A percentile compares a stretch with the other conserved stretches of the same genome.
Conservation (phyloP, 2,797 vertebrate species). For the Pteronotus mesoamericanus region DNA sequence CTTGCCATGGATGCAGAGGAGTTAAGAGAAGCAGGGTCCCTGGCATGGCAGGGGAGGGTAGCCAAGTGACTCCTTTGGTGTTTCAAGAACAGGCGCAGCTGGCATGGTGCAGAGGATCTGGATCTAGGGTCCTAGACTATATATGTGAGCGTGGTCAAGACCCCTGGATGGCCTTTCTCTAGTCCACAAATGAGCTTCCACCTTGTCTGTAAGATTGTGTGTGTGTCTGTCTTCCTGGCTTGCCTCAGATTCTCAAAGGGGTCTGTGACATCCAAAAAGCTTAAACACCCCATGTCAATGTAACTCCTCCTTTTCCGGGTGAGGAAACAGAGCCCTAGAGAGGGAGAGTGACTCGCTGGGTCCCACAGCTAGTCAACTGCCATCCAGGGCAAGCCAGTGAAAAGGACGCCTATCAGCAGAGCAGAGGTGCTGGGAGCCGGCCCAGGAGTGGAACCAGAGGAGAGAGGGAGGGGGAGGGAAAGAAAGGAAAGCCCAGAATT, state of each 20-base stretch:
- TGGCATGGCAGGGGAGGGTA: background rate
- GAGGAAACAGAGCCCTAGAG: background rate
- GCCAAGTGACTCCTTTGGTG: background rate
- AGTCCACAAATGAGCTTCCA: background rate
- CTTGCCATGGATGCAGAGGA: background rate
- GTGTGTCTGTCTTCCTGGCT: background rate
- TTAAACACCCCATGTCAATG: background rate
- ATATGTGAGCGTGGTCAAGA: rapidly evolving
- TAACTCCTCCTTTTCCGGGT: background rate
- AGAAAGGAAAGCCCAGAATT: conserved; percentile 15
- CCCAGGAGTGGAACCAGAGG: background rate
- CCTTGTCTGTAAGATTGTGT: background rate
- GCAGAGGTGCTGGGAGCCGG: background rate
- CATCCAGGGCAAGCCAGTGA: background rate
- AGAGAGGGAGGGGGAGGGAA: background rate
- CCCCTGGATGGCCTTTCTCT: background rate
- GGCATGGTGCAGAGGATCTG: no score
- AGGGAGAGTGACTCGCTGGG: background rate
- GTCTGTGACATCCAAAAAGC: background rate
- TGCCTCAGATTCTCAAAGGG: background rate
- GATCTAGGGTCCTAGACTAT: background rate
- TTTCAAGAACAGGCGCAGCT: background rate
- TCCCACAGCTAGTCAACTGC: background rate
- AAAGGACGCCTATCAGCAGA: background rate
- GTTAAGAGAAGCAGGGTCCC: no score